A percentile compares a stretch with the other conserved stretches of the same genome.
These are phyloP conservation scores for Globodera rostochiensis DNA, from an alignment of 1,140 invertebrate species.

Conservation along the genomic window DNA sequence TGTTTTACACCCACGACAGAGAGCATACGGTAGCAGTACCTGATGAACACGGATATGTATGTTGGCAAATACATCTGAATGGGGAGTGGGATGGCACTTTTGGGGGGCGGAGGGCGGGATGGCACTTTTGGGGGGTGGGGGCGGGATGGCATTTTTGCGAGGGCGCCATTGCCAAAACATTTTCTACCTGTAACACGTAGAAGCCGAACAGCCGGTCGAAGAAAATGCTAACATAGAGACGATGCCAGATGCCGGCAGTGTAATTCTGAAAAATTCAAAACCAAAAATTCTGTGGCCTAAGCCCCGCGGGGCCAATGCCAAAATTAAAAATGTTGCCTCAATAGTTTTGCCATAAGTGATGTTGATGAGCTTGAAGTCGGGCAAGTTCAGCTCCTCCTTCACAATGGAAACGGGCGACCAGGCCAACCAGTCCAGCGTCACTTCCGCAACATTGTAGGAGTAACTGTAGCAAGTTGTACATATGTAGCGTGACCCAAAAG, in stretches of 20 bases:
- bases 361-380: slow-evolving; percentile 61
- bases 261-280: slow-evolving; percentile 46
- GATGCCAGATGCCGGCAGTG: slow-evolving; percentile 64
- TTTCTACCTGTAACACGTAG: slow-evolving; percentile 60
- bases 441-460: slow-evolving; percentile 63
- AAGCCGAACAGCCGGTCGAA: slow-evolving; percentile 65
- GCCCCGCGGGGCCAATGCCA: not conserved
- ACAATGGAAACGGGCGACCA: slow-evolving; percentile 61
- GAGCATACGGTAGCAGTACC: slow-evolving; percentile 2
- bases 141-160: slow-evolving; percentile 1
- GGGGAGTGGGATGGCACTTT: not conserved
- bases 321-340: slow-evolving; percentile 42
- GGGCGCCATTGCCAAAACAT: slow-evolving; percentile 9
- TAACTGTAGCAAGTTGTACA: slow-evolving; percentile 35
- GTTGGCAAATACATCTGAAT: slow-evolving; percentile 64
- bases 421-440: slow-evolving; percentile 58
- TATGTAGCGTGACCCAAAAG: not conserved
- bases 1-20: no score
- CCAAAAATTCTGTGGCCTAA: not conserved
- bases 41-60: slow-evolving; percentile 62
- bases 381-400: slow-evolving; percentile 61
- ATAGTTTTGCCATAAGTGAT: slow-evolving; percentile 61
- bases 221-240: slow-evolving; percentile 57
- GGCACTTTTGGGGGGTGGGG: no score
- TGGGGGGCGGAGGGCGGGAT: slow-evolving; percentile 29